Evolutionary conservation across 2,888 invertebrate genomes (phyloP).

Genomic region (Thysanoteuthis rhombus): DNA sequence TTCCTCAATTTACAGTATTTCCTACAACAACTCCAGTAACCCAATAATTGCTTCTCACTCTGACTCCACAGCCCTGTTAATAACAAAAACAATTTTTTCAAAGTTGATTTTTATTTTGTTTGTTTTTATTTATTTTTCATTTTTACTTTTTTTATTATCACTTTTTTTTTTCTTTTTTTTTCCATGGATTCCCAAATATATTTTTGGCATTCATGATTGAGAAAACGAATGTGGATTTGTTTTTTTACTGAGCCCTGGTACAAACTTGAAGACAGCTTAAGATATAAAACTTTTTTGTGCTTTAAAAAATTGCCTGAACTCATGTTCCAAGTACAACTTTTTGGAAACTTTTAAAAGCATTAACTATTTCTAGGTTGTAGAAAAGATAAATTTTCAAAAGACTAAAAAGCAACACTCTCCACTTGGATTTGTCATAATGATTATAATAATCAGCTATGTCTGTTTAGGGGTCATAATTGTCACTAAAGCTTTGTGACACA

Average conservation of each 20-base stretch:
- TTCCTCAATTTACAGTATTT: too few species aligned
- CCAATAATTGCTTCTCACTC: too few species aligned
- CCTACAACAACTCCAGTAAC: too few species aligned
- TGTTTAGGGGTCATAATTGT: too few species aligned
- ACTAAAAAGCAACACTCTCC: too few species aligned
- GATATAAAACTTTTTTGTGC: neutral
- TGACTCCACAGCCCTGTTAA: too few species aligned
- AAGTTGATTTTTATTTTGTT: neutral
- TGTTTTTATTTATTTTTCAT: neutral
- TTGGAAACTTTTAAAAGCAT: neutral
- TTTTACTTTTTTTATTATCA: neutral
- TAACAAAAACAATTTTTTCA: too few species aligned
- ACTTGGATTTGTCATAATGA: too few species aligned
- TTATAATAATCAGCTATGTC: too few species aligned
- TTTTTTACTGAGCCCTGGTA: neutral
- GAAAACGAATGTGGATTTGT: neutral
- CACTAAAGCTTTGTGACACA: too few species aligned
- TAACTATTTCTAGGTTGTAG: neutral
- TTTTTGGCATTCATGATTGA: neutral
- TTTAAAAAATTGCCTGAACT: neutral
- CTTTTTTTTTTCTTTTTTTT: neutral
- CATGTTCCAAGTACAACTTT: neutral
- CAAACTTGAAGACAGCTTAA: neutral
- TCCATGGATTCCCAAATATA: neutral
- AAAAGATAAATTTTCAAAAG: neutral